These are phyloP conservation scores for Ypsolopha sequella DNA, from an alignment of 2,888 invertebrate species.

Conservation along the genomic window DNA sequence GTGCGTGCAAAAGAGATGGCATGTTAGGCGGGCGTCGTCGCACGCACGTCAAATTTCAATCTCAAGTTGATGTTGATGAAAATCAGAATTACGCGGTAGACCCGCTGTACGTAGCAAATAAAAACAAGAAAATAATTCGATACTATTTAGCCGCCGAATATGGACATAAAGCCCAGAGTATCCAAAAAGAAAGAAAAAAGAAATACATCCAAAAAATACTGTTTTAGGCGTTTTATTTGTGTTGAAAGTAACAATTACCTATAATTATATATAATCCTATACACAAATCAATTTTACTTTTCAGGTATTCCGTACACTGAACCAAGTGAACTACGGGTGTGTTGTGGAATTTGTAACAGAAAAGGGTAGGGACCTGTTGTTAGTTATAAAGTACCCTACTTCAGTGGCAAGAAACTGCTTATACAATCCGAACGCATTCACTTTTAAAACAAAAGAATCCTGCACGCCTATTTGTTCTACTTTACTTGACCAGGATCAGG, in stretches of 20 bases:
- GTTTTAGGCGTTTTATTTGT: background rate
- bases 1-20: too few species aligned
- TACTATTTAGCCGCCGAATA: too few species aligned
- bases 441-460: conserved; percentile 27
- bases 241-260: background rate
- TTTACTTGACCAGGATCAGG: too few species aligned
- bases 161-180: too few species aligned
- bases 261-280: background rate
- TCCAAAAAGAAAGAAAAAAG: background rate
- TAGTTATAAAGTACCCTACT: conserved; percentile 44
- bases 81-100: too few species aligned
- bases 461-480: conserved; percentile 31
- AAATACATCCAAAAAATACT: background rate
- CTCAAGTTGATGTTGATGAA: too few species aligned
- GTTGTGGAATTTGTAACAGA: conserved; percentile 38
- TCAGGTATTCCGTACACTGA: conserved; percentile 44
- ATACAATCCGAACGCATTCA: conserved; percentile 33
- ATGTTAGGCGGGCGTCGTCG: too few species aligned
- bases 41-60: too few species aligned
- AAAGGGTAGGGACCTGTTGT: conserved; percentile 19
- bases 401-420: conserved; percentile 29
- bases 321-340: conserved; percentile 43
- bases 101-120: too few species aligned
- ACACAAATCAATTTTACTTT: conserved; percentile 3
- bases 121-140: too few species aligned